Percentiles rank a stretch among this genome's conserved stretches.
Conservation (phyloP, 2,888 invertebrate genomes). For the Trissolcus brochymenae region DNA sequence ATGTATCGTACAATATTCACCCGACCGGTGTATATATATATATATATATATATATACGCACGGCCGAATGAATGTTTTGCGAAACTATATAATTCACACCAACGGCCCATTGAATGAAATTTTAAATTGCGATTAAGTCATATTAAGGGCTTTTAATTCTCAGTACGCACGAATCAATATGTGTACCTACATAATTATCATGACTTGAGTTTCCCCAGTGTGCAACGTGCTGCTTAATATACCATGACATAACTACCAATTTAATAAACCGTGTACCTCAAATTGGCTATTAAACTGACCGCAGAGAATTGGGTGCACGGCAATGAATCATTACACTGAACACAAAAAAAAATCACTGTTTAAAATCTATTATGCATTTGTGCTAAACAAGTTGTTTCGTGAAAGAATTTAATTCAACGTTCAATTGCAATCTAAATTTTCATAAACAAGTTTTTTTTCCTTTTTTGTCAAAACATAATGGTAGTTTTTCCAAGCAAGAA, state of each 20-base stretch:
- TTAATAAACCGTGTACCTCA: slow-evolving; percentile 62
- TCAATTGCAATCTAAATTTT: background rate
- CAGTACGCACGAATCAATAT: slow-evolving; percentile 8
- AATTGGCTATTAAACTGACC: slow-evolving; percentile 61
- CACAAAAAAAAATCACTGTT: background rate
- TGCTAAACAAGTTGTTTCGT: background rate
- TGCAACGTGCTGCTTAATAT: slow-evolving; percentile 14
- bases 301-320: slow-evolving; percentile 11
- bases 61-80: no score
- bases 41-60: no score
- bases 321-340: slow-evolving; percentile 17
- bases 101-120: no score
- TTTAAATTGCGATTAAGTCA: slow-evolving; percentile 1
- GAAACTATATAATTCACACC: background rate
- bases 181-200: slow-evolving; percentile 14
- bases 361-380: background rate
- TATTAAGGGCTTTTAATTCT: slow-evolving; percentile 17
- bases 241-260: slow-evolving; percentile 39
- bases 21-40: no score
- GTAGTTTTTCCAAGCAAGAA: slow-evolving; percentile 25
- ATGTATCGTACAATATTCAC: no score
- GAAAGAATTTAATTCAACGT: background rate
- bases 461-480: background rate
- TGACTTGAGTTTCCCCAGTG: slow-evolving; percentile 6
- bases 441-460: background rate